Evolutionary conservation across 2,113 vertebrate species (phyloP).

Genomic region (Bungarus multicinctus): DNA sequence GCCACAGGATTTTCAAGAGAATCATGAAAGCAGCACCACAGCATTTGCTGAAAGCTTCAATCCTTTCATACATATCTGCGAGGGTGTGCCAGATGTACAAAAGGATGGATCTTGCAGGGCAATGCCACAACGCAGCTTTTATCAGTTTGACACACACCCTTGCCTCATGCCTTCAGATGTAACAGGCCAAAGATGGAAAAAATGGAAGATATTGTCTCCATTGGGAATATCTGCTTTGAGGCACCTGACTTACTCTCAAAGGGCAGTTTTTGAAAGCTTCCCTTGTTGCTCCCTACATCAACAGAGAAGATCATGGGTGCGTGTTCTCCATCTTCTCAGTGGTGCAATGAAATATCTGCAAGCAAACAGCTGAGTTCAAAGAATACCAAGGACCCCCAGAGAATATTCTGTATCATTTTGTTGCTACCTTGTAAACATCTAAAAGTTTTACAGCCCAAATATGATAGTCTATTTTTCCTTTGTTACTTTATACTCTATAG

Average conservation of each 20-base stretch:
- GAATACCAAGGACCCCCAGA: neutral
- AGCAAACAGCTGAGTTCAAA: neutral
- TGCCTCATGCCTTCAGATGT: neutral
- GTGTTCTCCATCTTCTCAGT: neutral
- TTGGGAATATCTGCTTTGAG: neutral
- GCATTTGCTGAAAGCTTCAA: neutral
- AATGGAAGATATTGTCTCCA: neutral
- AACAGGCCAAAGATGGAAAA: neutral
- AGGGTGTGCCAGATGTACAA: neutral
- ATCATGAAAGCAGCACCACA: neutral
- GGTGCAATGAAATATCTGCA: neutral
- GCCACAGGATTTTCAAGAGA: neutral
- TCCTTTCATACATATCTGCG: neutral
- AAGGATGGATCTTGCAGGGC: neutral
- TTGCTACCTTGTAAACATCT: neutral
- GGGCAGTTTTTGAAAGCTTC: neutral
- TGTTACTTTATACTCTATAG: no score
- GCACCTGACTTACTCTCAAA: neutral
- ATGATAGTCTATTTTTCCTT: neutral
- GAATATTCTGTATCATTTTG: neutral
- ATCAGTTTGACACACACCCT: neutral
- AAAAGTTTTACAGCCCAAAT: neutral
- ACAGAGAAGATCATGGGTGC: neutral
- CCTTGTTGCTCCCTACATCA: neutral
- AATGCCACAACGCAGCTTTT: neutral